phyloP scores from a whole-genome alignment of 2,113 vertebrate species.

The Nothocercus nigrocapillus region DNA sequence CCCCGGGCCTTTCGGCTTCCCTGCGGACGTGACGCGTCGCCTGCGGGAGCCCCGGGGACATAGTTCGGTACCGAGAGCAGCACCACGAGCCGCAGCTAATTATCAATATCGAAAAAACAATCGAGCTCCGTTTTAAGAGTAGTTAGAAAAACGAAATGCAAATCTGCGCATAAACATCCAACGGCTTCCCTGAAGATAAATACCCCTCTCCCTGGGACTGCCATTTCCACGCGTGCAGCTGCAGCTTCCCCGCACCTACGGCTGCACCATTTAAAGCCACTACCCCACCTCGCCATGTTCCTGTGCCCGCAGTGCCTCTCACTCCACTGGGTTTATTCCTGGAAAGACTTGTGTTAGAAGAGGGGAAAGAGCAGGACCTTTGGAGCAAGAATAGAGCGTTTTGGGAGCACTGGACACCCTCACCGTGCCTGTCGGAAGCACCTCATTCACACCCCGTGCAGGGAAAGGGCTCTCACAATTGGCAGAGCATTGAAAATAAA shows the following conservation, averaged over 20 bases:
- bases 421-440: background rate
- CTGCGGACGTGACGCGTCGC: too few species aligned
- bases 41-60: too few species aligned
- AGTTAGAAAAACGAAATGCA: conserved; percentile 33
- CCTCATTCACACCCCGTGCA: fast-evolving
- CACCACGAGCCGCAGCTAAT: background rate
- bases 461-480: background rate
- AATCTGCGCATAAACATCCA: conserved; percentile 16
- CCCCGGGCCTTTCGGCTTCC: background rate
- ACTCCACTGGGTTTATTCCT: conserved; percentile 9
- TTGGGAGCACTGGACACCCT: background rate
- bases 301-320: conserved; percentile 39
- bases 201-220: conserved; percentile 2
- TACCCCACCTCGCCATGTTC: background rate
- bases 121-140: background rate
- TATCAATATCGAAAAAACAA: background rate
- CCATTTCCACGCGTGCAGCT: conserved; percentile 18
- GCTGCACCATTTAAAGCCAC: conserved; percentile 58
- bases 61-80: too few species aligned
- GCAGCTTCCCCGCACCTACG: conserved; percentile 39
- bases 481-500: background rate
- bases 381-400: background rate
- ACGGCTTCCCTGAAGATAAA: background rate
- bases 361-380: background rate
- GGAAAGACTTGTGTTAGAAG: background rate